Conservation (phyloP, 2,113 vertebrate species). For the Alosa alosa region DNA sequence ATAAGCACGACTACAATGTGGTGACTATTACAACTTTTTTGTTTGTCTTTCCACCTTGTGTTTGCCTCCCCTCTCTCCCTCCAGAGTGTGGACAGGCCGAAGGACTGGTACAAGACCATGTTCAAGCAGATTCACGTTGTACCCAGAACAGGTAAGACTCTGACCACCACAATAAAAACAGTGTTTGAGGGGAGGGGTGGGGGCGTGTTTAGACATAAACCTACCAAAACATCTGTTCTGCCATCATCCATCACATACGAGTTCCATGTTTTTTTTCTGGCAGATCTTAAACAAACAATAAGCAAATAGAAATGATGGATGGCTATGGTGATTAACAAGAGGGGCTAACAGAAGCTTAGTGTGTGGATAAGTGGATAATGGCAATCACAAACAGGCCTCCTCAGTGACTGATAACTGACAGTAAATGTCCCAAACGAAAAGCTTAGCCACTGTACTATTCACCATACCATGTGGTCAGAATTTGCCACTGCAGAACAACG, state of each 20-base stretch:
- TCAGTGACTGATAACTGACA: neutral
- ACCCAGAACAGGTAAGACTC: slow-evolving; percentile 77
- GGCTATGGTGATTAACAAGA: neutral
- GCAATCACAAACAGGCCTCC: neutral
- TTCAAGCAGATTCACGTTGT: slow-evolving; percentile 90
- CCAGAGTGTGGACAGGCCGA: slow-evolving; percentile 85
- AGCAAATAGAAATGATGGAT: neutral
- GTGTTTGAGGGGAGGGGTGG: neutral
- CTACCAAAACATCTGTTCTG: neutral
- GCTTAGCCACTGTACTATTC: neutral
- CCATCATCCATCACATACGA: neutral
- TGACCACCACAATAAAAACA: neutral
- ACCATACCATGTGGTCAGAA: neutral
- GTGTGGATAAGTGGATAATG: neutral
- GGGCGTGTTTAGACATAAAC: neutral
- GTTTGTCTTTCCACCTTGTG: neutral
- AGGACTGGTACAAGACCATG: slow-evolving; percentile 92
- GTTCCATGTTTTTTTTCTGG: neutral
- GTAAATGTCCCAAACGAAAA: neutral
- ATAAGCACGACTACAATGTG: neutral
- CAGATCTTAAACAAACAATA: neutral
- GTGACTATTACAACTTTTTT: neutral
- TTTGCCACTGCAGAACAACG: neutral
- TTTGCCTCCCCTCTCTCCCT: neutral
- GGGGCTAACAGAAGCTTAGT: neutral